A percentile compares a stretch with the other conserved stretches of the same genome.
Evolutionary conservation across 2,888 invertebrate genomes (phyloP).

Genomic region (Molorchus minor): DNA sequence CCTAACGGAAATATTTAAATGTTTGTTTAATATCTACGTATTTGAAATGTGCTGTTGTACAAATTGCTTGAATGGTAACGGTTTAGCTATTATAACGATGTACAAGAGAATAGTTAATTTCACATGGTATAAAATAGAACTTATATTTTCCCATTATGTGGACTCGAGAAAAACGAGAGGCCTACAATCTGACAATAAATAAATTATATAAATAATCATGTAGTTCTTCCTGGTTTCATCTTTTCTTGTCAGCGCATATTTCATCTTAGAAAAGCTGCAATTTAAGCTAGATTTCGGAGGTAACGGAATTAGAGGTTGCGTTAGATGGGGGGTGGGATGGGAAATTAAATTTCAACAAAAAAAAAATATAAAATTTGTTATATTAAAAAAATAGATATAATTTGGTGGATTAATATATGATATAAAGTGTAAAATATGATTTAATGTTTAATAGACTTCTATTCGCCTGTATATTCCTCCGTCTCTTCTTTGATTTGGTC

Average conservation of each 20-base stretch:
- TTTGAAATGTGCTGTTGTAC: background rate
- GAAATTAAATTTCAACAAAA: background rate
- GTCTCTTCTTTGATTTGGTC: background rate
- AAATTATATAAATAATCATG: background rate
- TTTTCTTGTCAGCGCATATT: too few relatives aligned
- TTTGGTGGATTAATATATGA: background rate
- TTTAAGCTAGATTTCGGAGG: background rate
- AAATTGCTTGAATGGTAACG: conserved; percentile 2
- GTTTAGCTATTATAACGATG: conserved; percentile 1
- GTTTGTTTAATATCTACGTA: conserved; percentile 1
- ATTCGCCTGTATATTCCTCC: background rate
- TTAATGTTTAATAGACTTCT: background rate
- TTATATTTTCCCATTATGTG: background rate
- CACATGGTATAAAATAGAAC: background rate
- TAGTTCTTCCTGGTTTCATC: background rate
- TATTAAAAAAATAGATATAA: background rate
- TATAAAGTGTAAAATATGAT: background rate
- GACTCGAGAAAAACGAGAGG: background rate
- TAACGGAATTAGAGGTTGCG: background rate
- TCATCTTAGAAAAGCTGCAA: too few relatives aligned
- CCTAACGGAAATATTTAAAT: conserved; percentile 11
- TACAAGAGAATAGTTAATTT: background rate
- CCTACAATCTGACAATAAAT: background rate
- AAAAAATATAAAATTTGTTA: background rate
- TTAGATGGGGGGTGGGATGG: background rate